These are phyloP conservation scores for Carterocephalus palaemon DNA, from an alignment of 2,888 invertebrate genomes.

Conservation along the genomic window DNA sequence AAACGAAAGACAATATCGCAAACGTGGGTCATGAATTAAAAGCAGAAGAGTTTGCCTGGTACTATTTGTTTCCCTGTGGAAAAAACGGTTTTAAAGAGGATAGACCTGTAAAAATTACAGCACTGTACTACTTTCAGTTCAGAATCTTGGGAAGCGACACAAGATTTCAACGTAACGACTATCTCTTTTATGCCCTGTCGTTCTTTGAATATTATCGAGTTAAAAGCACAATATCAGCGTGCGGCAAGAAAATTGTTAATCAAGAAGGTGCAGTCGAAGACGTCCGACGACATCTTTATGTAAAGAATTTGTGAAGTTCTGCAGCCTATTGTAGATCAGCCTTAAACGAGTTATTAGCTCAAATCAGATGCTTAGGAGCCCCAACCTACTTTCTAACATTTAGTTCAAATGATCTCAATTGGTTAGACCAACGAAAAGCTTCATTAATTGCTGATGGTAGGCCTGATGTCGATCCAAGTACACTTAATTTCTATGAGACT, in stretches of 20 bases:
- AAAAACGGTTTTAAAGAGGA: conserved; percentile 34
- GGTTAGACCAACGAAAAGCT: no score
- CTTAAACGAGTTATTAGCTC: conserved; percentile 34
- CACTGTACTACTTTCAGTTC: conserved; percentile 26
- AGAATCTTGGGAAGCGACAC: conserved; percentile 21
- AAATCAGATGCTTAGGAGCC: conserved; percentile 36
- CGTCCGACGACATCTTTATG: conserved; percentile 12
- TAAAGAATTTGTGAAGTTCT: conserved; percentile 28
- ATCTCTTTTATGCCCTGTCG: conserved; percentile 21
- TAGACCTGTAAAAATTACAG: conserved; percentile 19
- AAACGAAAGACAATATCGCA: conserved; percentile 36
- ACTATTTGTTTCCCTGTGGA: conserved; percentile 35
- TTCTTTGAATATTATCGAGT: conserved; percentile 26
- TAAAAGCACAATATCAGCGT: conserved; percentile 23
- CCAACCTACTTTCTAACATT: conserved; percentile 36
- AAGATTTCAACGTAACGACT: conserved; percentile 23
- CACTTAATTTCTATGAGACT: no score
- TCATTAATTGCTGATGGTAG: no score
- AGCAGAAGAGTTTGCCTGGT: conserved; percentile 41
- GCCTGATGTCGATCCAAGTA: no score
- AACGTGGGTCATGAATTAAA: conserved; percentile 33
- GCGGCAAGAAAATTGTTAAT: conserved; percentile 17
- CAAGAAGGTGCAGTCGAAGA: conserved; percentile 17
- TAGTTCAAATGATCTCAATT: conserved; percentile 35
- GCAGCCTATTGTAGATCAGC: conserved; percentile 31